Percentiles rank a stretch among this genome's conserved stretches.
phyloP scores from a whole-genome alignment of 2,113 vertebrate species.

The Ophthalmolycus amberensis region DNA sequence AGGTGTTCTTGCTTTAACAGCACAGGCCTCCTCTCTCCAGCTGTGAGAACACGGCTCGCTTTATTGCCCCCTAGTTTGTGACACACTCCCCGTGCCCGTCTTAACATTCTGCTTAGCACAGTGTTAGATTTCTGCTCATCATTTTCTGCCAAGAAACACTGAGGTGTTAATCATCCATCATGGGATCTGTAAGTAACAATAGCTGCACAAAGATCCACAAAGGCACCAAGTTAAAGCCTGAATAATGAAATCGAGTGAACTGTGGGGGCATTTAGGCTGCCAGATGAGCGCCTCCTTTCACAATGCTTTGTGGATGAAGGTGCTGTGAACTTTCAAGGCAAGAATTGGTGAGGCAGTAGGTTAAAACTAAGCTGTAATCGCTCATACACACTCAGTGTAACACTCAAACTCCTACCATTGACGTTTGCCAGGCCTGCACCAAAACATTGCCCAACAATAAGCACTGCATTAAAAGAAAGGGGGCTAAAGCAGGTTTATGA shows the following conservation, averaged over 20 bases:
- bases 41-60: conserved; percentile 44
- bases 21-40: conserved; percentile 24
- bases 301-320: not conserved
- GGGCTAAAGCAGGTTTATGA: not conserved
- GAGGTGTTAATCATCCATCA: conserved; percentile 35
- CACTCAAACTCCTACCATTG: not conserved
- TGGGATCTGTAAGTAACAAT: conserved; percentile 28
- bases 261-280: too few relatives aligned
- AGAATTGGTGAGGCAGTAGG: not conserved
- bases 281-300: not conserved
- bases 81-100: conserved; percentile 2
- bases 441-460: not conserved
- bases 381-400: not conserved
- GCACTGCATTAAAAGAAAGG: not conserved
- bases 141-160: conserved; percentile 44
- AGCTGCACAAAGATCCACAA: not conserved
- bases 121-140: conserved; percentile 45
- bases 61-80: conserved; percentile 53
- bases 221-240: not conserved
- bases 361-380: not conserved
- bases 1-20: conserved; percentile 46
- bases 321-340: not conserved
- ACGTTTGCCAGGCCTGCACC: not conserved
- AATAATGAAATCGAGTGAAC: not conserved
- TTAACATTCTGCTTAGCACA: not conserved